Percentiles rank a stretch among this genome's conserved stretches.
phyloP scores from a whole-genome alignment of 2,888 invertebrate species.

The Leptothorax acervorum region DNA sequence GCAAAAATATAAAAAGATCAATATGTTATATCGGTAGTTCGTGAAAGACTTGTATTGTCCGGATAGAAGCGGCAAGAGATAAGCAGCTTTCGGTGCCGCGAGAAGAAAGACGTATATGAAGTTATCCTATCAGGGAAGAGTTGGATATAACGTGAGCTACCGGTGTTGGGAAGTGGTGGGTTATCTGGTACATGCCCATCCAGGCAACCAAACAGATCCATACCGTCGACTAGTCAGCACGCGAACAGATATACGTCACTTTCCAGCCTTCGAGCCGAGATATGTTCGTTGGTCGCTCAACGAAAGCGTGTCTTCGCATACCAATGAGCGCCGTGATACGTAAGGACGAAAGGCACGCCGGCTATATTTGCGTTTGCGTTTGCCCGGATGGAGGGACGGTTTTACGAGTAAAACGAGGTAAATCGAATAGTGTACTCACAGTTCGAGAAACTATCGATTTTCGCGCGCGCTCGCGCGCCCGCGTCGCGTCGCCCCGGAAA shows the following conservation, averaged over 20 bases:
- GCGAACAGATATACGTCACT: conserved; percentile 59
- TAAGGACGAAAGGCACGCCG: conserved; percentile 56
- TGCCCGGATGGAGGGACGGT: conserved; percentile 57
- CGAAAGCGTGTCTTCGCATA: conserved; percentile 76
- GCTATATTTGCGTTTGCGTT: conserved; percentile 62
- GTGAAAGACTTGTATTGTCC: conserved; percentile 25
- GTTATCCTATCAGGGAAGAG: conserved; percentile 63
- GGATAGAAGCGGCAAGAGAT: conserved; percentile 8
- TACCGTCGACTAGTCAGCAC: conserved; percentile 64
- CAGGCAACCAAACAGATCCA: conserved; percentile 67
- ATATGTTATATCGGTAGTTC: background rate
- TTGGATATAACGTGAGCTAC: conserved; percentile 53
- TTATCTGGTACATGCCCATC: conserved; percentile 64
- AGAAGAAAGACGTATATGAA: conserved; percentile 37
- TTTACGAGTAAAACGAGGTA: conserved; percentile 61
- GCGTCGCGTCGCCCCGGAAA: conserved; percentile 39
- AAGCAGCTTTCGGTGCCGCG: conserved; percentile 25
- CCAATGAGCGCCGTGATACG: conserved; percentile 71
- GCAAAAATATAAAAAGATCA: background rate
- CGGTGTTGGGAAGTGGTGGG: conserved; percentile 59
- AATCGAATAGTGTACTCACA: conserved; percentile 64
- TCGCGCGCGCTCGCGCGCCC: conserved; percentile 20
- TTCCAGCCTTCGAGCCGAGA: conserved; percentile 60
- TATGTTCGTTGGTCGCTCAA: conserved; percentile 68
- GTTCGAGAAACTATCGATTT: conserved; percentile 64